Base-by-base conservation (phyloP, 2,888 invertebrate genomes). In the Blera fallax region DNA sequence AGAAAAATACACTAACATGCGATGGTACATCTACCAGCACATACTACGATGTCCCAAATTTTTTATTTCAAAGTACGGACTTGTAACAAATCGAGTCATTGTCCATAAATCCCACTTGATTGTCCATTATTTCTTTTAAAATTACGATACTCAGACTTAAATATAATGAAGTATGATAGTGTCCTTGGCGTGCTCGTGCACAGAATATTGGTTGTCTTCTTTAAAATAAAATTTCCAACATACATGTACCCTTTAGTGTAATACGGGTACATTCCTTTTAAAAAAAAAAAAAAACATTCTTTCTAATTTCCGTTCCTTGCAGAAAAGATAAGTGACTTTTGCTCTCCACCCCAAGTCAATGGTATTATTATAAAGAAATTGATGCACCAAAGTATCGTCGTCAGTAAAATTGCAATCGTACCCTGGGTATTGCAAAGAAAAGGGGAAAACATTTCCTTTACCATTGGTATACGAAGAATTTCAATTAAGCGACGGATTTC, bases 401-500 rank as follows among this genome's bases (percentile, higher is more conserved):
- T 10, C 11, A 5, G 40, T 40, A 14, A 14, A 14, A 40, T 14
- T 40, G 40, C 40, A 40, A 14, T 40, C 40, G n/a, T 40, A 40
- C 40, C 8, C 37, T 3, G 14, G 37, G 8, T n/a, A 8, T n/a
- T 40, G 40, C 4, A 5, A 40, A n/a, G 40, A 40, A 4, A 14
- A 40, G 4, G 40, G 4, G 40, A 40, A 40, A 40, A 14, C 14
- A 14, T 40, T 40, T 40, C 6, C 40, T 11, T 40, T 40, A 6
- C 14, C 40, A 40, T 40, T 40, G 14, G 14, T n/a, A 40, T n/a
- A 14, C 11, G 40, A 14, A 40, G 40, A 40, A 40, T 40, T 40
- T 69, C 69, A 78, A 78, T 78, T 78, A 78, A 21, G 43, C 27
- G 32, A 43, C 21, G 24, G 77, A 78, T 78, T 70, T 60, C 40